A percentile compares a stretch with the other conserved stretches of the same genome.
Conservation (phyloP, 2,888 invertebrate species). For the Cremastinae sp. region DNA sequence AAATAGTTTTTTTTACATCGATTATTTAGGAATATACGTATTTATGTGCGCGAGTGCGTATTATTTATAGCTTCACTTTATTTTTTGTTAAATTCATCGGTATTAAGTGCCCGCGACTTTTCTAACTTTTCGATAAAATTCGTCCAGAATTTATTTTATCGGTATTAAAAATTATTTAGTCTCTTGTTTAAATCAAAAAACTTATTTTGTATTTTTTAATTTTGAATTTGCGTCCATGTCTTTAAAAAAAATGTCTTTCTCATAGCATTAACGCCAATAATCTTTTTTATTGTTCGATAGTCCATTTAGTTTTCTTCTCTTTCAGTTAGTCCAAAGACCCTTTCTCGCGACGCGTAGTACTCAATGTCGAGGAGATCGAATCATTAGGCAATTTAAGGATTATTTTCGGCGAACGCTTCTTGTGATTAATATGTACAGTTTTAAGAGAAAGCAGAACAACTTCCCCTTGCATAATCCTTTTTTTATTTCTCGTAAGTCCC, state of each 20-base stretch:
- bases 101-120: slow-evolving; percentile 37
- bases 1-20: slow-evolving; percentile 17
- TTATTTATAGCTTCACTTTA: slow-evolving; percentile 17
- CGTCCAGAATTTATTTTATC: too few relatives aligned
- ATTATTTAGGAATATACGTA: slow-evolving; percentile 13
- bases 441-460: slow-evolving; percentile 27
- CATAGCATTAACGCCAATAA: neutral
- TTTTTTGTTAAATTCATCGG: slow-evolving; percentile 48
- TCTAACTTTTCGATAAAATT: slow-evolving; percentile 46
- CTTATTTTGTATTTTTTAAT: slow-evolving; percentile 34
- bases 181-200: too few relatives aligned
- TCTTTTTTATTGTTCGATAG: neutral
- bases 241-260: too few relatives aligned
- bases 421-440: slow-evolving; percentile 65
- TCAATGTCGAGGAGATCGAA: slow-evolving; percentile 50
- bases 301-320: slow-evolving; percentile 16
- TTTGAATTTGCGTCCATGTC: neutral
- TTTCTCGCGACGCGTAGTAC: slow-evolving; percentile 48
- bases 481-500: slow-evolving; percentile 20
- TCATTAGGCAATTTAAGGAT: slow-evolving; percentile 24
- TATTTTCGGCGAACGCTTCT: slow-evolving; percentile 34
- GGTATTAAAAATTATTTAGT: too few relatives aligned
- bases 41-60: slow-evolving; percentile 23
- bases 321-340: slow-evolving; percentile 65
- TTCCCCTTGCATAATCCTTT: slow-evolving; percentile 49